Base-by-base conservation (phyloP, 2,113 vertebrate species). In the Gulo gulo region DNA sequence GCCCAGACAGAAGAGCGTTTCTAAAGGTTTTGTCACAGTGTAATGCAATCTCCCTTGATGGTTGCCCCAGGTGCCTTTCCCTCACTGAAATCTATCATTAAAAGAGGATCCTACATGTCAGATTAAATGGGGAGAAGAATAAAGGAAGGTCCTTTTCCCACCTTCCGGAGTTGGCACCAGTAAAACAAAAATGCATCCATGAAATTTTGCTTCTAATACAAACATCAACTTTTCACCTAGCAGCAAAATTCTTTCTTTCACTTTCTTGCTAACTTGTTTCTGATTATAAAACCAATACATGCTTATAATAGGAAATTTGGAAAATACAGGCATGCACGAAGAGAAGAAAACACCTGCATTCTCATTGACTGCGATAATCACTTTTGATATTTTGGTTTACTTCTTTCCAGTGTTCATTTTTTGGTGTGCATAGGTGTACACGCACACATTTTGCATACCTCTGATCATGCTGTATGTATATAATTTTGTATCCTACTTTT, bases 1-100 rank as follows among this genome's bases (percentile, higher is more conserved):
- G 47, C 57, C 39, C n/a, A 91, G 84, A 84, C 45, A 97, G 82
- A 96, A 84, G 76, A 91, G n/a, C 52, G 0, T 94, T 84, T 96
- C 94, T 95, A 91, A 97, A 88, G 84, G 57, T 52, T 98, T 95
- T 79, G 97, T 97, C 96, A 83, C 76, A 85, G 89, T 95, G 94
- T 94, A 97, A 98, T 31, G 26, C 47, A 83, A 97, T 95, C 90
- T 47, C 65, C 84, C 63, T 78, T 42, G 31, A 94, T 69, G 88
- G 67, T 94, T 97, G 67, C 65, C 90, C 78, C 96, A 98, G 92
- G 92, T 95, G 94, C n/a, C 47, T 92, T 90, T 84, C 26, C 36
- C n/a, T 92, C 65, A 42, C 1, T 85, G 92, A 86, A 94, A 87
- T 95, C 21, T 71, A 31, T 86, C 95, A 84, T 85, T 90, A 71